These are phyloP conservation scores for Pterophyllum scalare DNA, from an alignment of 2,113 vertebrate species.

Conservation along the genomic window DNA sequence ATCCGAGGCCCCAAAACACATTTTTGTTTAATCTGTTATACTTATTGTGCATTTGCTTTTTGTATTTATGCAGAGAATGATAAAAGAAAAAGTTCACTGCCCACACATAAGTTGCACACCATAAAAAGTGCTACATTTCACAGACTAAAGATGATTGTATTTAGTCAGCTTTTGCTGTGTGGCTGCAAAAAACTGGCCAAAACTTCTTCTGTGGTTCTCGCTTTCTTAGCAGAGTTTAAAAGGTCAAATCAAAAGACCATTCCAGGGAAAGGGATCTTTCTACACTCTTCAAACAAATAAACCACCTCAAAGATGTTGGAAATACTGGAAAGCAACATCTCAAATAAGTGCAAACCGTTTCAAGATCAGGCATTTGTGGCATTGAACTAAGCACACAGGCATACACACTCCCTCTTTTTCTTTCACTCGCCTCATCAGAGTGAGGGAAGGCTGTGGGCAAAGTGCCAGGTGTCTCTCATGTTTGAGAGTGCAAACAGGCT, in stretches of 20 bases:
- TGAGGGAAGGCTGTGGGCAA: constrained; percentile 54
- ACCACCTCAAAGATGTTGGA: constrained; percentile 43
- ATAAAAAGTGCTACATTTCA: not conserved
- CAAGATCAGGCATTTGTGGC: constrained; percentile 41
- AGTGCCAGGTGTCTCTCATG: constrained; percentile 71
- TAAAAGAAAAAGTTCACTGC: not conserved
- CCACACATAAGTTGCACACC: not conserved
- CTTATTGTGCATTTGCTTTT: not conserved
- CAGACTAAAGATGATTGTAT: not conserved
- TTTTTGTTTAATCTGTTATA: not conserved
- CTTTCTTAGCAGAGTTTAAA: constrained; percentile 9
- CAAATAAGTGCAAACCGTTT: constrained; percentile 40
- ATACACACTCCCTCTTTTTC: constrained; percentile 32
- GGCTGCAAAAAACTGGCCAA: not conserved
- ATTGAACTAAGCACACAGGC: constrained; percentile 37
- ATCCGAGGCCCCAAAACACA: not conserved
- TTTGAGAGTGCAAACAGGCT: constrained; percentile 77
- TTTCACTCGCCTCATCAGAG: constrained; percentile 36
- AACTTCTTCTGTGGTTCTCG: not conserved
- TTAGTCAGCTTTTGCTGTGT: not conserved
- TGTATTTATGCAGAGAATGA: not conserved
- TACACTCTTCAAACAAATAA: constrained; percentile 27
- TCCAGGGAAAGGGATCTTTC: constrained; percentile 7
- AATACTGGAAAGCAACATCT: constrained; percentile 44
- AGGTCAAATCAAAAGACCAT: not conserved